Base-by-base conservation (phyloP, 2,113 vertebrate species). In the Myiagra hebetior region DNA sequence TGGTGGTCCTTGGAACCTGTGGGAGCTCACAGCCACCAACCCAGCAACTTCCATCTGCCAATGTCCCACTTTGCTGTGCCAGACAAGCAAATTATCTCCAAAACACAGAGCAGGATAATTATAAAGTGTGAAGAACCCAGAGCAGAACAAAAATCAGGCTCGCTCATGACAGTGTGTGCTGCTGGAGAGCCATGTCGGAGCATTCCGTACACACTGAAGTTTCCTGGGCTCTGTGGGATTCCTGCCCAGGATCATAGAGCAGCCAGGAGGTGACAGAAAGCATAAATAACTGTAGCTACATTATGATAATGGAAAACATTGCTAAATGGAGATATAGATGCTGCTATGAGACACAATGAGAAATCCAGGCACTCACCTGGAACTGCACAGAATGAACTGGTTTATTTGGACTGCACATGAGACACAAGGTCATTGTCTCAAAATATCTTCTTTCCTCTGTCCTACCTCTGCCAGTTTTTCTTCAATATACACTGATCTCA, bases 181-280 rank as follows among this genome's bases (percentile, higher is more conserved):
- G 74, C 94, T 14, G 59, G 28, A n/a, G 76, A 72, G 80, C 50
- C 0, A 0, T 42, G 87, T 74, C 3, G 22, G 63, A 69, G 91
- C 6, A 9, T 41, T 91, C 84, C 2, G 7, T 4, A 15, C 7
- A 10, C 52, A 4, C 65, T 3, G 11, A 69, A 62, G 63, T 9
- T 80, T 10, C 95, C 75, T 31, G 53, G 57, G 63, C 69, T 53
- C 85, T 27, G 62, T 11, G 11, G 82, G 82, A 78, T 39, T 39
- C 37, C 72, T 92, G 92, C 79, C 83, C 92, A 47, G 92, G 74
- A 82, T 0, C 35, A 41, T 0, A 47, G 64, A 3, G 30, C 68
- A 95, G 88, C 79, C 94, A 96, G 91, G 35, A 89, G 88, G 55
- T 39, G 89, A 88, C 17, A 8, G 85, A 83, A 86, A 86, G 30